These are phyloP conservation scores for Coelopa frigida DNA, from an alignment of 1,140 invertebrate genomes.

Conservation along the genomic window DNA sequence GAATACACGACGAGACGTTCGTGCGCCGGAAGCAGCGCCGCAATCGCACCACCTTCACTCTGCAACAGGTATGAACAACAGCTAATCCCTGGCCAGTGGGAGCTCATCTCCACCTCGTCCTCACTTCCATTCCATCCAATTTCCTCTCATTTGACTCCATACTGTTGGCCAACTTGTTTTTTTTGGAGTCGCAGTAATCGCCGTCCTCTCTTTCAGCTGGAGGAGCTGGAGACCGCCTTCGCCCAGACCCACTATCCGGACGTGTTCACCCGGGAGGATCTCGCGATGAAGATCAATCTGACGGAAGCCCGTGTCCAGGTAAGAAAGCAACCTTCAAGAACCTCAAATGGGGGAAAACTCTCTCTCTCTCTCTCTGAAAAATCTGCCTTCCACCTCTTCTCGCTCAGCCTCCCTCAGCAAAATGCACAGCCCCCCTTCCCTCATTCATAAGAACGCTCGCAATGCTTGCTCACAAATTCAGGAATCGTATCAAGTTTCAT, in stretches of 20 bases:
- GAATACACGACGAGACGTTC: constrained; percentile 95
- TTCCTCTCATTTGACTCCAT: background rate
- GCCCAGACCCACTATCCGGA: constrained; percentile 97
- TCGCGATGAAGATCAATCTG: constrained; percentile 97
- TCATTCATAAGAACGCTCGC: too few species aligned
- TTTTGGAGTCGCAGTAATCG: constrained; percentile 20
- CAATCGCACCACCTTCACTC: constrained; percentile 93
- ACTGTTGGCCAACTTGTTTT: constrained; percentile 15
- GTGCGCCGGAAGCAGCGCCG: constrained; percentile 89
- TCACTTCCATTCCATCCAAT: constrained; percentile 1
- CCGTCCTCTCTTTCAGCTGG: too few species aligned
- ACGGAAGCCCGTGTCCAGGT: constrained; percentile 97
- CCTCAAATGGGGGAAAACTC: too few species aligned
- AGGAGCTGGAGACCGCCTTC: constrained; percentile 95
- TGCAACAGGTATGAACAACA: constrained; percentile 71
- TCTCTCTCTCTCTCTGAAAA: too few species aligned
- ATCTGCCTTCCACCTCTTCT: too few species aligned
- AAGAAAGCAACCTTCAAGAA: too few species aligned
- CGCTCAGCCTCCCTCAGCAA: too few species aligned
- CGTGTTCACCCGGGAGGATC: constrained; percentile 93
- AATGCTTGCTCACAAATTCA: too few species aligned
- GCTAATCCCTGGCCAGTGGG: too few species aligned
- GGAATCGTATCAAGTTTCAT: too few species aligned
- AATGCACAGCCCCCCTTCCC: too few species aligned
- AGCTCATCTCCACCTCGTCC: background rate